Conservation (phyloP, 2,888 invertebrate genomes). For the Gnatocerus cornutus region DNA sequence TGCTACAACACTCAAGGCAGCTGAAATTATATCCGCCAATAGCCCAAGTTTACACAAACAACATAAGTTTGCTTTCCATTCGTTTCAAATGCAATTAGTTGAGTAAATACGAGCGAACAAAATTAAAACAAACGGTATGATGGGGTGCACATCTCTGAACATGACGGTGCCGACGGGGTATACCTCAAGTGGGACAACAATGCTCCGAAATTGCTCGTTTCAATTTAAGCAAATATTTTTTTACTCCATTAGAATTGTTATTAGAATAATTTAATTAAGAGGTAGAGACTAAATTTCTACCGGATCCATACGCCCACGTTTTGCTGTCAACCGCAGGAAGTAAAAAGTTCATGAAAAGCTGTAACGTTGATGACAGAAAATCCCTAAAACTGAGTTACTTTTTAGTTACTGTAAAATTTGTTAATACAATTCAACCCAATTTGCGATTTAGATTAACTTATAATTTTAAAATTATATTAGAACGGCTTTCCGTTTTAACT, state of each 20-base stretch:
- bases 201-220: constrained; percentile 1
- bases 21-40: constrained; percentile 45
- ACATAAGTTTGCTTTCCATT: constrained; percentile 45
- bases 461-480: too few species aligned
- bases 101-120: constrained; percentile 38
- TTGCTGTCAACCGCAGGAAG: too few species aligned
- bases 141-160: constrained; percentile 15
- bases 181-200: constrained; percentile 1
- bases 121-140: constrained; percentile 41
- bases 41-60: constrained; percentile 45
- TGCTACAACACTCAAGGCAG: constrained; percentile 42
- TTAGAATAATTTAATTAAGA: too few species aligned
- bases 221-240: constrained; percentile 21
- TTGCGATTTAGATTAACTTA: too few species aligned
- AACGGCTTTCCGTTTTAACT: too few species aligned
- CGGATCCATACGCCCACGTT: too few species aligned
- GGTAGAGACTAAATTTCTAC: too few species aligned
- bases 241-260: background rate
- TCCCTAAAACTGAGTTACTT: too few species aligned
- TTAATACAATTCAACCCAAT: too few species aligned
- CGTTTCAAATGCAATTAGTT: constrained; percentile 44
- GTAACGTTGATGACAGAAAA: too few species aligned
- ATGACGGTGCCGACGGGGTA: constrained; percentile 6
- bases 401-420: too few species aligned
- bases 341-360: too few species aligned